phyloP scores from a whole-genome alignment of 1,140 invertebrate genomes.

The Drosophila kanapiae region DNA sequence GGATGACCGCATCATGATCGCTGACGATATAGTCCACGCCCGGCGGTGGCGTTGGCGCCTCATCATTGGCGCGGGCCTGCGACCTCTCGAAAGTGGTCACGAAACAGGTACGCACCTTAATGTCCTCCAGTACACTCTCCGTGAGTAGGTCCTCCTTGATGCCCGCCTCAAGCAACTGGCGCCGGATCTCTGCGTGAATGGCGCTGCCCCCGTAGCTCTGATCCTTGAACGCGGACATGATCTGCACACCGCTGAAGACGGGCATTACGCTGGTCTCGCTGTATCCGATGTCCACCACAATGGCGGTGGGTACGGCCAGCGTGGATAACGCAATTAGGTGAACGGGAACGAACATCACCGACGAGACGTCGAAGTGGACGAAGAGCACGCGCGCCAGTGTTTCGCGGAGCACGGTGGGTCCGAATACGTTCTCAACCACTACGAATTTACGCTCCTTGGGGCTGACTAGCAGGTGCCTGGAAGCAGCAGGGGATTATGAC shows the following conservation, averaged over 20 bases:
- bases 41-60: conserved; percentile 86
- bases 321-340: conserved; percentile 93
- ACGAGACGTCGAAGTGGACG: conserved; percentile 94
- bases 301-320: conserved; percentile 90
- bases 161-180: conserved; percentile 84
- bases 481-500: conserved; percentile 7
- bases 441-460: conserved; percentile 97
- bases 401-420: conserved; percentile 92
- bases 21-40: conserved; percentile 90
- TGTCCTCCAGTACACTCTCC: conserved; percentile 89
- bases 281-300: conserved; percentile 96
- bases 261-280: conserved; percentile 93
- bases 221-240: conserved; percentile 92
- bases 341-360: conserved; percentile 90
- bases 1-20: conserved; percentile 87
- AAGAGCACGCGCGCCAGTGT: conserved; percentile 96
- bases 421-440: conserved; percentile 95
- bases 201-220: conserved; percentile 90
- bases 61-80: conserved; percentile 86
- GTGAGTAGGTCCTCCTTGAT: conserved; percentile 85
- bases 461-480: conserved; percentile 94
- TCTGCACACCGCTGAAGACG: conserved; percentile 93
- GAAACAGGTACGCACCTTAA: conserved; percentile 93
- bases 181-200: conserved; percentile 87
- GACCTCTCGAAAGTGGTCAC: conserved; percentile 91